Evolutionary conservation across 2,888 invertebrate species (phyloP), one percentile per base, ranked within the genome.

Genomic region (Hydroisotoma schaefferi): DNA sequence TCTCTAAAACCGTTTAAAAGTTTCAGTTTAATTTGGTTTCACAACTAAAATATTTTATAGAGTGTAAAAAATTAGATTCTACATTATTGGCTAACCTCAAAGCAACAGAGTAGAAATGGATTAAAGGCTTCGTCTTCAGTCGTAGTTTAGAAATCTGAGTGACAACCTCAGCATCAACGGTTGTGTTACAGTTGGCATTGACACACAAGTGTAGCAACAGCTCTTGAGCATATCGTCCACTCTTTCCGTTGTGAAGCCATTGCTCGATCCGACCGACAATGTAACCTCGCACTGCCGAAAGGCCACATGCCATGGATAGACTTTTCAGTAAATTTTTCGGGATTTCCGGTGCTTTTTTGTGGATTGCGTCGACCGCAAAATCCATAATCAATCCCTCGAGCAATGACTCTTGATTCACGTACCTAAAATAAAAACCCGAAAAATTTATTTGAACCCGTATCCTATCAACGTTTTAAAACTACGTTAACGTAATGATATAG

Each of bases 211-310:
- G 87, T 56, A 94, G 87, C 26, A 98, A 79, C 55, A 98, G 78
- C 78, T 97, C 97, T 76, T 94, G 94, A 0, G 94, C 94, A 23
- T 88, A 85, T 73, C 91, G 86, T 81, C 90, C 89, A 55, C 94
- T 79, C 81, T 97, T 98, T 63, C 94, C 94, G 76, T 95, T 95
- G 44, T 71, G 71, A 18, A 71, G 54, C 71, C 71, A 71, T 49
- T 69, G 63, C 27, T 71, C 71, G 20, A 71, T 25, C 33, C 61
- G 55, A 26, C 40, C 47, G 6, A 69, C 61, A 8, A 65, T 57
- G 28, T 65, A 70, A 3, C 62, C 38, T 58, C 70, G 55, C 22
- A 71, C 65, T 18, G 87, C 82, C 81, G 73, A 10, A 54, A 75
- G 57, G 1, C 68, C 69, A 65, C 68, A 69, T 12, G 65, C 37